Base-by-base conservation (phyloP, 2,888 invertebrate species). In the Zaprionus obscuricornis region DNA sequence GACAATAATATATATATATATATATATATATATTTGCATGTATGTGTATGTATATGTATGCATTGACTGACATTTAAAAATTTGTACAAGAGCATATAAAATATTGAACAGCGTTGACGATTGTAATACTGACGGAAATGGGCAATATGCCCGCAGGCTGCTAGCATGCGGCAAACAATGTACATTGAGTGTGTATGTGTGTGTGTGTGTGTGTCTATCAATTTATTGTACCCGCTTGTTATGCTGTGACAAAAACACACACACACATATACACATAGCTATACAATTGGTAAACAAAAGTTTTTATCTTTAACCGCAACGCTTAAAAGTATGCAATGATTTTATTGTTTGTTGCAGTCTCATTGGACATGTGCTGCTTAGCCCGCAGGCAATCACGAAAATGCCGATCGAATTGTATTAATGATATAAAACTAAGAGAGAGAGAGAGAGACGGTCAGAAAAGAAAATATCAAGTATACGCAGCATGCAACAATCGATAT, bases 101-200 rank as follows among this genome's bases (percentile, higher is more conserved):
- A 82, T 74, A 81, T 81, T 85, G 81, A 81, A 65, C 78, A 82
- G 60, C 67, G 65, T 59, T 60, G 81, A 66, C 66, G 62, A 64
- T 66, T 57, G 66, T 26, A 20, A 27, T 29, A 36, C 11, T 51
- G 47, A 26, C 27, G 43, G 45, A 47, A 27, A 26, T 31, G n/a
- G 39, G 33, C 14, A 16, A 8, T 13, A 22, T 18, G n/a, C 58
- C 76, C 62, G 58, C 76, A 70, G 76, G 59, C 65, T 37, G 56
- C n/a, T n/a, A n/a, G n/a, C n/a, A n/a, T n/a, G 36, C 39, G 64
- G 24, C 52, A 43, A 42, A 58, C 49, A 60, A 66, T 58, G 59
- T 36, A 2, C 22, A 11, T 18, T 27, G 45, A 47, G 52, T 69
- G 64, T 60, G 52, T 56, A 54, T 63, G 66, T 64, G 56, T 49